Percentiles rank a stretch among this genome's conserved stretches.
Evolutionary conservation across 1,140 invertebrate species (phyloP).

Genomic region (Araneus ventricosus): DNA sequence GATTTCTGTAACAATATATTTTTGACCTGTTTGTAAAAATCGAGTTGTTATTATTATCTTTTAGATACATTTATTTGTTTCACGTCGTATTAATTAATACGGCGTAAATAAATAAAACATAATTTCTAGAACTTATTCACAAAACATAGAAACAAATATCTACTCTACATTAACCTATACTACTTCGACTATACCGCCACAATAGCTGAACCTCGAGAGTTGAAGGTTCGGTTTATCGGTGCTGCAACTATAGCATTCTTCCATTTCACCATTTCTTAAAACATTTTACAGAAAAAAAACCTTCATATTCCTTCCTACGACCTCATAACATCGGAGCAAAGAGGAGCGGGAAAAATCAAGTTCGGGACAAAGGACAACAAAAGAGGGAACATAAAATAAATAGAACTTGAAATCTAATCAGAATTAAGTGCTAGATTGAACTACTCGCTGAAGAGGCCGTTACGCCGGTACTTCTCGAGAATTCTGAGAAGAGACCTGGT

Average conservation of each 20-base stretch:
- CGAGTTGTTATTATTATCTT: too few relatives aligned
- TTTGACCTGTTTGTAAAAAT: too few relatives aligned
- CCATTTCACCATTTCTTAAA: neutral
- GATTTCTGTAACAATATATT: too few relatives aligned
- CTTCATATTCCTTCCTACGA: neutral
- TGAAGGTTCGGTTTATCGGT: neutral
- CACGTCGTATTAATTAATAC: too few relatives aligned
- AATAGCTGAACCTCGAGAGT: neutral
- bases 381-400: slow-evolving; percentile 53
- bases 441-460: slow-evolving; percentile 46
- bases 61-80: too few relatives aligned
- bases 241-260: neutral
- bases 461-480: slow-evolving; percentile 41
- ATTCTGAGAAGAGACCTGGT: slow-evolving; percentile 57
- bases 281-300: neutral
- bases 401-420: slow-evolving; percentile 72
- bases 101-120: too few relatives aligned
- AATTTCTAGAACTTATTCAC: too few relatives aligned
- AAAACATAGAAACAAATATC: too few relatives aligned
- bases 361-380: slow-evolving; percentile 46
- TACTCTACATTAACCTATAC: too few relatives aligned
- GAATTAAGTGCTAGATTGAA: slow-evolving; percentile 65
- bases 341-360: slow-evolving; percentile 20
- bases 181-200: neutral
- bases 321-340: neutral